Base-by-base conservation (phyloP, 92 coral and sea anemone genomes). In the Porites lobata region DNA sequence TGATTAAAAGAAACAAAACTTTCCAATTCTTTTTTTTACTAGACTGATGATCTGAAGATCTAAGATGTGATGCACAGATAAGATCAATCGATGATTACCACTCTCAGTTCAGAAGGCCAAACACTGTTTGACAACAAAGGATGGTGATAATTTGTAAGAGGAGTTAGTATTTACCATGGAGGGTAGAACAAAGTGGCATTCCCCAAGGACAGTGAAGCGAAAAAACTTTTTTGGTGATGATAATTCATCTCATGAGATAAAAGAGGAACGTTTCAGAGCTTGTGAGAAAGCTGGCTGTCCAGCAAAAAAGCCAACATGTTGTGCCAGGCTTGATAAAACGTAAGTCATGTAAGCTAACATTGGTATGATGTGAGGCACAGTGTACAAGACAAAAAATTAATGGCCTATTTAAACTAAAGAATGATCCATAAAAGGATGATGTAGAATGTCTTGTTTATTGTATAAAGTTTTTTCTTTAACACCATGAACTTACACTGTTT, bases 281-380 rank as follows among this genome's bases (percentile, higher is more conserved):
- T 97, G 99, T 74, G 99, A 87, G 71, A 95, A 89, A 61, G 90
- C 95, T 38, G 98, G 99, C 1, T 97, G 99, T 64, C 99, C 99
- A 7, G 96, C 98, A 6, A 87, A 87, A 24, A 91, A 88, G 67
- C 99, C 99, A 17, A 86, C 73, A 8, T 97, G 99, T 75, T 95
- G 96, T 89, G 94, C 99, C n/a, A 92, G 90, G 43, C 84, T 91
- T 70, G 95, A 93, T 75, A 94, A 94, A 76, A 96, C 95, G 99
- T 97, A 58, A 89, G 96, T 64, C 32, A 1, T 66, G 1, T 59
- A 1, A 38, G 47, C 47, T 54, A 9, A 72, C n/a, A 72, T 10
- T 43, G 8, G 51, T 6, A 6, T 2, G 8, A 6, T 2, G 8
- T 13, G 0, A 0, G 18, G 21, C n/a, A 24, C 53, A 3, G 47